Evolutionary conservation across 2,113 vertebrate species (phyloP), one percentile per base, ranked within the genome.

Genomic region (Equus przewalskii): DNA sequence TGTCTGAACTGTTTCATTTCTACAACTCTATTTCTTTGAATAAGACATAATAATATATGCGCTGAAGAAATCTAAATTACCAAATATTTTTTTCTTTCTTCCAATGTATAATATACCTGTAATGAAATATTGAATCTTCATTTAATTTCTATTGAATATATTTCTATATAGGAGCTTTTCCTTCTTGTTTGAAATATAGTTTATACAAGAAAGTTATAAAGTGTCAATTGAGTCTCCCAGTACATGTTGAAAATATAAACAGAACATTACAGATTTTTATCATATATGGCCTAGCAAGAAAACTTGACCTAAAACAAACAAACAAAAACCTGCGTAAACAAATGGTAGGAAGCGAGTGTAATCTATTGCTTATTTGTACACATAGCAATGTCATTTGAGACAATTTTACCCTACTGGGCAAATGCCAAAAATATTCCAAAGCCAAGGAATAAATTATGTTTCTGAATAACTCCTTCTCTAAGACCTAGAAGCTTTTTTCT

Each of bases 1-100:
- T 65, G 78, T 84, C n/a, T 89, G 70, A 92, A 92, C 75, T 44
- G 11, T 41, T 94, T 97, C 16, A 60, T 86, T 91, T 96, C 64
- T 80, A 83, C 6, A 93, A 13, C 30, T 91, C 69, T 91, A 0
- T 89, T 69, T 96, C 67, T 94, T 96, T 79, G n/a, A 93, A 26
- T 89, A 44, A 93, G 44, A 76, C 10, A 78, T n/a, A 84, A 78
- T n/a, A 84, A 93, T 73, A 73, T 26, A 90, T 51, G n/a, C 12
- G n/a, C 15, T 30, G 10, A 96, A 95, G 56, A 95, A 96, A 93
- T 93, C 9, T 26, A 94, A 96, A 92, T 65, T 64, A 79, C 18
- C 22, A 58, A 15, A 58, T 69, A 36, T 13, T 60, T 76, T 70
- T 83, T 89, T 28, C 36, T 93, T 96, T 96, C 73, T 94, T 81